Conservation (phyloP, 1,140 invertebrate species). For the Chymomyza costata region DNA sequence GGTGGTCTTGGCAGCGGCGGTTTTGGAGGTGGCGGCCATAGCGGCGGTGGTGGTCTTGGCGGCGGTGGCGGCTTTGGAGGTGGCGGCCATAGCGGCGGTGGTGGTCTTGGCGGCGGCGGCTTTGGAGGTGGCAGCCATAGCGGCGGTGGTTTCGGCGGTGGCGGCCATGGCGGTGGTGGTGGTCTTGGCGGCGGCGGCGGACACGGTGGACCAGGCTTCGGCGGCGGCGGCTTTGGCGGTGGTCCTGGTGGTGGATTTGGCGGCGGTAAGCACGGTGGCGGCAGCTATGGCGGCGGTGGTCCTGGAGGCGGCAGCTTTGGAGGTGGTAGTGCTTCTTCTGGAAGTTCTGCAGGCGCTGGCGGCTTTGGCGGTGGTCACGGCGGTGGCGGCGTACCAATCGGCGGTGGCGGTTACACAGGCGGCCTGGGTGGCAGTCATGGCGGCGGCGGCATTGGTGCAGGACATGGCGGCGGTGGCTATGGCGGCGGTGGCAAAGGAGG, state of each 20-base stretch:
- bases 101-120: slow-evolving; percentile 15
- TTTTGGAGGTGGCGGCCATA: neutral
- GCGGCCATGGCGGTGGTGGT: slow-evolving; percentile 6
- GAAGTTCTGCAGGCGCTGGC: slow-evolving; percentile 6
- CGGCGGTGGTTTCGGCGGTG: slow-evolving; percentile 14
- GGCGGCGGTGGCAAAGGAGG: neutral
- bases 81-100: neutral
- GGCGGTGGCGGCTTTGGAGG: neutral
- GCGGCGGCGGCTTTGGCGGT: slow-evolving; percentile 18
- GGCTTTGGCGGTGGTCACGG: slow-evolving; percentile 16
- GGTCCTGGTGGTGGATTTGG: slow-evolving; percentile 2
- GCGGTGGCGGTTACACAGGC: neutral
- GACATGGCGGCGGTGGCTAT: slow-evolving; percentile 6
- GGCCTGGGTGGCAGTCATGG: neutral
- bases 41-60: neutral
- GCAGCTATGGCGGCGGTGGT: slow-evolving; percentile 21
- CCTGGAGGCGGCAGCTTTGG: slow-evolving; percentile 7
- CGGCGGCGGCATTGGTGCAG: no score
- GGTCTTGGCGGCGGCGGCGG: slow-evolving; percentile 6
- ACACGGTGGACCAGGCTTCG: slow-evolving; percentile 9
- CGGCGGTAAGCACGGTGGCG: slow-evolving; percentile 2
- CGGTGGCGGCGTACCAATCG: slow-evolving; percentile 8
- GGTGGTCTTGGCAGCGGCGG: slow-evolving; percentile 12
- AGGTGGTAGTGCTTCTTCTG: slow-evolving; percentile 6
- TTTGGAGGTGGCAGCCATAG: neutral